A percentile compares a stretch with the other conserved stretches of the same genome.
These are phyloP conservation scores for Pammene aurita DNA, from an alignment of 2,888 invertebrate genomes.

Conservation along the genomic window DNA sequence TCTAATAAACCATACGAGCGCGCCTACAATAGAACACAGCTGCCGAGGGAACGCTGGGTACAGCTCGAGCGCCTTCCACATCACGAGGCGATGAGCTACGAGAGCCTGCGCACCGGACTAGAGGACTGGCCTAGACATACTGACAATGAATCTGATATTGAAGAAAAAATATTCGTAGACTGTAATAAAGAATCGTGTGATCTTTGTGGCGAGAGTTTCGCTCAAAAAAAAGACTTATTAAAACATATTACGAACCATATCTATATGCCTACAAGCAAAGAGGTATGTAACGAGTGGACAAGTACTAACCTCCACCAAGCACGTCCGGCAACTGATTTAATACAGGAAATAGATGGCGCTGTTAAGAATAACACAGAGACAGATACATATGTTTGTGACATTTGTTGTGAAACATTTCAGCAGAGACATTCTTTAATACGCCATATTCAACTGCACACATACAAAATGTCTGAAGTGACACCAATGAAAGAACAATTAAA, in stretches of 20 bases:
- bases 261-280: not conserved
- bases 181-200: not conserved
- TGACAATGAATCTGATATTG: not conserved
- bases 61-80: not conserved
- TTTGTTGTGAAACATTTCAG: not conserved
- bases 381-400: not conserved
- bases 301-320: not conserved
- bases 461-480: not conserved
- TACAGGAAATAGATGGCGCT: not conserved
- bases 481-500: not conserved
- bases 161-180: not conserved
- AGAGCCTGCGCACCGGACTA: not conserved
- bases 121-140: not conserved
- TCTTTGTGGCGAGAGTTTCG: not conserved
- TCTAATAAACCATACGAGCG: not conserved
- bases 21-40: not conserved
- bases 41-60: not conserved
- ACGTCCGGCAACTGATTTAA: not conserved
- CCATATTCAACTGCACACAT: not conserved
- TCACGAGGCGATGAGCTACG: not conserved
- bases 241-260: not conserved
- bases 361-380: not conserved
- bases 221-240: not conserved
- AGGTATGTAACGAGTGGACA: too few species aligned
- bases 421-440: not conserved